Percentiles rank a stretch among this genome's conserved stretches.
phyloP scores from a whole-genome alignment of 2,113 vertebrate genomes.

The Psephotus haematonotus region DNA sequence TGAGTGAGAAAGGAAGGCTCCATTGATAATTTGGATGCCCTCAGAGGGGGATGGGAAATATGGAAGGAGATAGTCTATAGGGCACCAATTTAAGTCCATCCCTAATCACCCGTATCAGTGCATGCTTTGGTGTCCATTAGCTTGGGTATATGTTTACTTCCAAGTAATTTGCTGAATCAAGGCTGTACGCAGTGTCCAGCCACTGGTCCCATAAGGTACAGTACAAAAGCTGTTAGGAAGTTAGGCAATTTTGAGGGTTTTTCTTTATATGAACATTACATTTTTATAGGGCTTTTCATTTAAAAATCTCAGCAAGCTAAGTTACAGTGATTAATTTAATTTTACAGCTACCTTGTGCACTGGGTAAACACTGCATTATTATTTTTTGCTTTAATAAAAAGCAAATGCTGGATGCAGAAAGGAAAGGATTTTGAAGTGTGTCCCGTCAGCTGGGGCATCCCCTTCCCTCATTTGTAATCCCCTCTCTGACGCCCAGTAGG shows the following conservation, averaged over 20 bases:
- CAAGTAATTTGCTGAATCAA: constrained; percentile 15
- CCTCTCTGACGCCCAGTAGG: not conserved
- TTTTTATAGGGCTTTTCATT: constrained; percentile 45
- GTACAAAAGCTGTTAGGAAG: constrained; percentile 11
- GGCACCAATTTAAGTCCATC: not conserved
- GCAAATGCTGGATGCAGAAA: not conserved
- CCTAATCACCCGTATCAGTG: not conserved
- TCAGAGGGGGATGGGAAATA: not conserved
- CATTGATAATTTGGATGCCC: not conserved
- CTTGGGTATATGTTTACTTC: not conserved
- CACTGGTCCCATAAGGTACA: not conserved
- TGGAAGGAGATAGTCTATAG: not conserved
- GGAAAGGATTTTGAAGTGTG: constrained; percentile 28
- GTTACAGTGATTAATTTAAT: constrained; percentile 53
- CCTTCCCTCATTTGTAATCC: constrained; percentile 36
- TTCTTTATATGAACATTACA: constrained; percentile 7
- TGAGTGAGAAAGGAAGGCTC: not conserved
- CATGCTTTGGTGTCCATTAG: not conserved
- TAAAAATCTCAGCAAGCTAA: constrained; percentile 39
- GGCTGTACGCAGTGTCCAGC: not conserved
- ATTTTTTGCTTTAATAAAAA: constrained; percentile 46
- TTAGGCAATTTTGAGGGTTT: constrained; percentile 6
- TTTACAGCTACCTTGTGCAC: constrained; percentile 31
- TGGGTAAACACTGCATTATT: constrained; percentile 1
- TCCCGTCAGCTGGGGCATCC: not conserved